A percentile compares a stretch with the other conserved stretches of the same genome.
phyloP scores from a whole-genome alignment of 1,140 invertebrate genomes.

The Drosophila kohkoa region DNA sequence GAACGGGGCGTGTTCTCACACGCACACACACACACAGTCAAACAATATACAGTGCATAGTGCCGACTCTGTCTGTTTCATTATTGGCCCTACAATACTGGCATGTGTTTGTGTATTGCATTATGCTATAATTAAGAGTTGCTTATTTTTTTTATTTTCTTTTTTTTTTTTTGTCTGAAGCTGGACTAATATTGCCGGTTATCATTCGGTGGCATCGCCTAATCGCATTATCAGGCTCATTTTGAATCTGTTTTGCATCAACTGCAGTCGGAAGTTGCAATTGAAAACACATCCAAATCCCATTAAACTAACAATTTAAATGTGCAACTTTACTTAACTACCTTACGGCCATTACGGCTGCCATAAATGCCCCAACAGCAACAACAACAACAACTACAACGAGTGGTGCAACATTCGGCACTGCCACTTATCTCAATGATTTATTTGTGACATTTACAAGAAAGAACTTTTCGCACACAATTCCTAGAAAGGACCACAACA shows the following conservation, averaged over 20 bases:
- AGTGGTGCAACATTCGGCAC: conserved; percentile 41
- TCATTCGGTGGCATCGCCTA: conserved; percentile 53
- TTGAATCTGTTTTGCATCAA: conserved; percentile 32
- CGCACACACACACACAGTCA: conserved; percentile 23
- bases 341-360: conserved; percentile 27
- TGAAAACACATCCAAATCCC: conserved; percentile 29
- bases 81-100: not conserved
- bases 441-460: conserved; percentile 58
- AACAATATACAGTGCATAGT: conserved; percentile 19
- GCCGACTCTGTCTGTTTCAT: conserved; percentile 51
- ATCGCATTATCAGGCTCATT: conserved; percentile 33
- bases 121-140: conserved; percentile 77
- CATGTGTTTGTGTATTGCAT: conserved; percentile 64
- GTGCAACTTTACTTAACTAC: conserved; percentile 18
- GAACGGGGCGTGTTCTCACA: conserved; percentile 59
- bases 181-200: conserved; percentile 52
- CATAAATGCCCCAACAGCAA: conserved; percentile 34
- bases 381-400: not conserved
- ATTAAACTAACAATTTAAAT: conserved; percentile 54
- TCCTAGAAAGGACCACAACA: conserved; percentile 53
- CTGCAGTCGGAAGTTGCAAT: conserved; percentile 39
- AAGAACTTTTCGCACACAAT: conserved; percentile 46
- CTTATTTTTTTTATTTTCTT: conserved; percentile 22
- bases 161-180: conserved; percentile 39
- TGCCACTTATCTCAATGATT: conserved; percentile 74